phyloP scores from a whole-genome alignment of 1,140 invertebrate species.

The Aphaenogaster floridana region DNA sequence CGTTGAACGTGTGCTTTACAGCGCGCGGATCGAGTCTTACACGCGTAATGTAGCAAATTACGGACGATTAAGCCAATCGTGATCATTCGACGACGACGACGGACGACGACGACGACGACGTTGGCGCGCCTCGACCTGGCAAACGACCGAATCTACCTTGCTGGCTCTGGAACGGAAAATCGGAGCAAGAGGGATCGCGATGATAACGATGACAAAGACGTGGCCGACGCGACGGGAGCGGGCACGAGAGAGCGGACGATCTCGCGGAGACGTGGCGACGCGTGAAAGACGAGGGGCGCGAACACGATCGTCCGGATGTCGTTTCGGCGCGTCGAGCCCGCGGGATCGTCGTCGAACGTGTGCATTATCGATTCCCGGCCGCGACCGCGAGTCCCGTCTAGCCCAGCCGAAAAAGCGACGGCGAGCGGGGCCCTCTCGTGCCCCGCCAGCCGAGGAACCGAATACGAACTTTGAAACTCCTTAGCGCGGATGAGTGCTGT shows the following conservation, averaged over 20 bases:
- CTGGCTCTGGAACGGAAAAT: not conserved
- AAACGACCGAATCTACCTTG: not conserved
- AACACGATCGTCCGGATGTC: not conserved
- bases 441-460: not conserved
- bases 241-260: not conserved
- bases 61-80: constrained; percentile 32
- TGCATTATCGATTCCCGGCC: constrained; percentile 29
- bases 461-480: constrained; percentile 30
- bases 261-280: not conserved
- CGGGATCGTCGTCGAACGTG: not conserved
- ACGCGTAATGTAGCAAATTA: not conserved
- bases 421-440: not conserved
- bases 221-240: not conserved
- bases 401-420: not conserved
- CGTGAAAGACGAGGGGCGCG: not conserved
- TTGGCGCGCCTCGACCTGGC: not conserved
- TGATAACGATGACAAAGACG: not conserved
- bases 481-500: not conserved
- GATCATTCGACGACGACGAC: not conserved
- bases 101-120: not conserved
- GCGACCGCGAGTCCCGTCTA: not conserved
- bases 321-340: not conserved
- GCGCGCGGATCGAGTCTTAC: not conserved
- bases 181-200: not conserved
- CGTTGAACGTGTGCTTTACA: not conserved